A percentile compares a stretch with the other conserved stretches of the same genome.
Evolutionary conservation across 2,888 invertebrate species (phyloP).

Genomic region (Diarsia brunnea): DNA sequence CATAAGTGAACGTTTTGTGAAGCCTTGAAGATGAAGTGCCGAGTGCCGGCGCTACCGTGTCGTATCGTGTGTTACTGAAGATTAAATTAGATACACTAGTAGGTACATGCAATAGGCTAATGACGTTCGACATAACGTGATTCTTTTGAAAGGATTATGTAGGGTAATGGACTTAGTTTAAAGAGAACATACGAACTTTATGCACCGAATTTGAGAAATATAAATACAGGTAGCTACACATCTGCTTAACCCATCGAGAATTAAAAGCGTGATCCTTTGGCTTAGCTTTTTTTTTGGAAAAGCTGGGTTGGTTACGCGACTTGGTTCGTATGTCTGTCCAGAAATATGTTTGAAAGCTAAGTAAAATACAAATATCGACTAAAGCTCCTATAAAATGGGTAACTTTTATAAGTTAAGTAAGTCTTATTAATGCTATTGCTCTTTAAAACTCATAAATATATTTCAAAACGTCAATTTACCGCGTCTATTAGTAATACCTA

Average conservation of each 20-base stretch:
- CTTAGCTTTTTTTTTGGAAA: background rate
- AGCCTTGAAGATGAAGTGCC: constrained; percentile 42
- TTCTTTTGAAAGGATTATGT: constrained; percentile 24
- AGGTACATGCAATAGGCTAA: constrained; percentile 33
- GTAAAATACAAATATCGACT: background rate
- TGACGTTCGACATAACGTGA: background rate
- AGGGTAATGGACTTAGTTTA: background rate
- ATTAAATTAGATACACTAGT: constrained; percentile 47
- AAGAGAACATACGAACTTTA: background rate
- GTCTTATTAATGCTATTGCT: background rate
- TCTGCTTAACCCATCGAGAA: background rate
- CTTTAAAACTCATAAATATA: background rate
- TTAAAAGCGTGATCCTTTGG: background rate
- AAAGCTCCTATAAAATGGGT: background rate
- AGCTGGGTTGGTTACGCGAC: background rate
- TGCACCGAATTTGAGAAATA: background rate
- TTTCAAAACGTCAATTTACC: background rate
- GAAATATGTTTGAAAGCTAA: background rate
- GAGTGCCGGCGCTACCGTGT: constrained; percentile 23
- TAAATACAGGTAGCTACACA: background rate
- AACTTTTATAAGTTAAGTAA: background rate
- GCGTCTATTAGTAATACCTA: background rate
- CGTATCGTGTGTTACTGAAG: constrained; percentile 42
- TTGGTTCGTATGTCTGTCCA: background rate
- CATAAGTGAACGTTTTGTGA: constrained; percentile 37